Evolutionary conservation across 2,113 vertebrate genomes (phyloP), one percentile per base, ranked within the genome.

Genomic region (Mesoclemmys tuberculata): DNA sequence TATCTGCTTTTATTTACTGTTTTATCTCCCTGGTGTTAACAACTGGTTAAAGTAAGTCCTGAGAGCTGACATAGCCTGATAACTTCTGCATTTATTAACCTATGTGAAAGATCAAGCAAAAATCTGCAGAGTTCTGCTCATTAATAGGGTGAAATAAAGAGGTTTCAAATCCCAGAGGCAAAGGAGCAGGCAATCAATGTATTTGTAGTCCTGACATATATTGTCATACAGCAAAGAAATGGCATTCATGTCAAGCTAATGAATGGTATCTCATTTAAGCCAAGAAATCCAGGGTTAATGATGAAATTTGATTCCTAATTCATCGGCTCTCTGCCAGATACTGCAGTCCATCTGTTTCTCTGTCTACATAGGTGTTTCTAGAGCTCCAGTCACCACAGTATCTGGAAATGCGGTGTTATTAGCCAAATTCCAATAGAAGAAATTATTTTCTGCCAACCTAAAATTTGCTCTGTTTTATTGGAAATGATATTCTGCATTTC

Each of bases 121-220:
- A 96, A 92, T 87, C 80, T 92, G 11, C 68, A 92, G 85, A 92
- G 84, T 64, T 68, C 77, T 82, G 93, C 84, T 95, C 84, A 89
- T 85, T 16, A 10, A 52, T 81, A 88, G 78, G 95, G 71, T 54
- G 86, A 90, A 93, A 94, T 90, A 85, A 83, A 96, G 92, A 95
- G 19, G 90, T 96, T 78, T 95, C 82, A n/a, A 79, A 79, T 95
- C 92, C 83, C 82, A 84, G 38, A 90, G 89, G 90, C 90, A 96
- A 90, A 68, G 84, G 87, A 38, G 68, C 87, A 95, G 93, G 83
- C 93, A 96, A 71, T 74, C 82, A 89, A 54, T 92, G 92, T 94
- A 94, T 96, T 96, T 97, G 94, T 95, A 96, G 80, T 96, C 79
- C 90, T 93, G 83, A 89, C 68, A 95, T 93, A 64, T 84, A 21